Evolutionary conservation across 2,888 invertebrate species (phyloP).

Genomic region (Acleris literana): DNA sequence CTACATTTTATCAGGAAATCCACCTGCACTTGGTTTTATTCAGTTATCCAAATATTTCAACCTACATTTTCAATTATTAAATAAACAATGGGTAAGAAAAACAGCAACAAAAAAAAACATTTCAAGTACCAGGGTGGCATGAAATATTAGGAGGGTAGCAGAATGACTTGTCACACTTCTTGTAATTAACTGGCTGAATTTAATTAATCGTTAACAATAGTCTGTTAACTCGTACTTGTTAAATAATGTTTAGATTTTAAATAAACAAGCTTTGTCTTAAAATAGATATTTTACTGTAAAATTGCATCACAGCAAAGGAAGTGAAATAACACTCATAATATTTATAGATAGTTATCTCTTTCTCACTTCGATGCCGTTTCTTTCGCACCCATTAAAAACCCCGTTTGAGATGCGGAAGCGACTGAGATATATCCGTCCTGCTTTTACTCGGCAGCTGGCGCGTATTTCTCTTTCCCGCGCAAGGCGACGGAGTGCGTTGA

Average conservation of each 20-base stretch:
- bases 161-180: too few relatives aligned
- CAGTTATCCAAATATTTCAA: too few relatives aligned
- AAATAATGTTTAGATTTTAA: constrained; percentile 1
- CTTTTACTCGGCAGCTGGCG: constrained; percentile 50
- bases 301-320: constrained; percentile 83
- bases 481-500: constrained; percentile 83
- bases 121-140: too few relatives aligned
- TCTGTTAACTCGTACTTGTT: too few relatives aligned
- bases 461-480: constrained; percentile 67
- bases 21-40: too few relatives aligned
- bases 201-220: too few relatives aligned
- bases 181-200: too few relatives aligned
- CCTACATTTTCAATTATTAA: too few relatives aligned
- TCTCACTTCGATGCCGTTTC: constrained; percentile 64
- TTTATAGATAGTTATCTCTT: constrained; percentile 74
- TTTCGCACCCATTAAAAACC: constrained; percentile 62
- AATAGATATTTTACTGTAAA: constrained; percentile 67
- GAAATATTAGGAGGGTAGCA: too few relatives aligned
- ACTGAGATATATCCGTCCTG: constrained; percentile 50
- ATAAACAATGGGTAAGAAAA: too few relatives aligned
- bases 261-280: constrained; percentile 70
- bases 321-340: constrained; percentile 83
- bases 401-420: constrained; percentile 60
- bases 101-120: too few relatives aligned
- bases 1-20: too few relatives aligned